Evolutionary conservation across 2,797 vertebrate species (phyloP).

Genomic region (Siniperca undulata): DNA sequence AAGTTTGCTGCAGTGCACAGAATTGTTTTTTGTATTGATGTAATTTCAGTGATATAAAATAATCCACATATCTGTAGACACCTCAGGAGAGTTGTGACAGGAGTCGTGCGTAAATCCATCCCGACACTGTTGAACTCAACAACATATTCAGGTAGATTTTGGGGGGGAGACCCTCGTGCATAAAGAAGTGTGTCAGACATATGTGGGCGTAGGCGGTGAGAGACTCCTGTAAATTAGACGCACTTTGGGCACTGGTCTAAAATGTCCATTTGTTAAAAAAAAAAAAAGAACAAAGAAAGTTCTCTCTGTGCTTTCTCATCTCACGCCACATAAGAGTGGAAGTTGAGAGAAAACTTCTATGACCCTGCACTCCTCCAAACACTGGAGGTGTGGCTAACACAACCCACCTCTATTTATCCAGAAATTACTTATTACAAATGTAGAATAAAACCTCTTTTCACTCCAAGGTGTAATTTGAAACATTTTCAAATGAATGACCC

Average conservation of each 20-base stretch:
- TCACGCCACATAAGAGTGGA: conserved; percentile 23
- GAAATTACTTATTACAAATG: no score
- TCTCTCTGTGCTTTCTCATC: no score
- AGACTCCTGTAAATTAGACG: conserved; percentile 42
- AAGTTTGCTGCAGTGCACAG: conserved; percentile 49
- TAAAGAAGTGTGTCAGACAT: conserved; percentile 74
- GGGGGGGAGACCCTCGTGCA: conserved; percentile 76
- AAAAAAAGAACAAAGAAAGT: no score
- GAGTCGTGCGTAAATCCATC: conserved; percentile 57
- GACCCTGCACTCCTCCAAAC: conserved; percentile 27
- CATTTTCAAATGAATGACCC: not conserved
- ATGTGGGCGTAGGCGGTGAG: conserved; percentile 58
- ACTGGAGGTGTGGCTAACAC: no score
- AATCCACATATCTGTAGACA: not conserved
- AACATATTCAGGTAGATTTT: conserved; percentile 48
- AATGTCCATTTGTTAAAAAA: not conserved
- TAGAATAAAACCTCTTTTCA: no score
- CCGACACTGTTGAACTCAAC: conserved; percentile 36
- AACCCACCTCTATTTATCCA: no score
- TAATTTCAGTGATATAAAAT: not conserved
- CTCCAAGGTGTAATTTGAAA: not conserved
- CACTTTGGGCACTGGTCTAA: conserved; percentile 23
- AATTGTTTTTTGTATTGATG: not conserved
- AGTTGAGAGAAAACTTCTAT: conserved; percentile 21
- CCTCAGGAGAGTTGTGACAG: conserved; percentile 21